Conservation (phyloP, 1,140 invertebrate species). For the Drosophila funebris region DNA sequence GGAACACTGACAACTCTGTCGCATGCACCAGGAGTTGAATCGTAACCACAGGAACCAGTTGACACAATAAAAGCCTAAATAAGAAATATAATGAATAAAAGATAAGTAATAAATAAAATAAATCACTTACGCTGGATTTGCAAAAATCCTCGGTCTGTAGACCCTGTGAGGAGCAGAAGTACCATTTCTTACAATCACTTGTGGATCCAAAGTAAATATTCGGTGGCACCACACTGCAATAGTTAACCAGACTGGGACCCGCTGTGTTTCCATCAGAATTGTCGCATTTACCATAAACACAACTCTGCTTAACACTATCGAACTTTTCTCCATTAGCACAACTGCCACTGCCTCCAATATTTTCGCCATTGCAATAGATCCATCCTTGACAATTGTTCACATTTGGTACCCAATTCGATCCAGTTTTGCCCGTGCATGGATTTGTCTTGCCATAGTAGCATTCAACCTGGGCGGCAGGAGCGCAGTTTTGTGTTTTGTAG, state of each 20-base stretch:
- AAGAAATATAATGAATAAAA: too few relatives aligned
- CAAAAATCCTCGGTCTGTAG: background rate
- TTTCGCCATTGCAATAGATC: slow-evolving; percentile 15
- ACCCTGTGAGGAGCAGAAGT: slow-evolving; percentile 18
- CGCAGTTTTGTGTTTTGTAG: slow-evolving; percentile 15
- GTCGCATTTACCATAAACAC: slow-evolving; percentile 11
- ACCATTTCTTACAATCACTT: slow-evolving; percentile 7
- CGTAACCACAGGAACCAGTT: background rate
- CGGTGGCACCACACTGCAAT: slow-evolving; percentile 47
- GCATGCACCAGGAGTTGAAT: background rate
- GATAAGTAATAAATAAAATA: background rate
- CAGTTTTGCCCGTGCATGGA: slow-evolving; percentile 24
- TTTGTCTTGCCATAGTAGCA: slow-evolving; percentile 50
- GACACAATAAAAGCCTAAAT: slow-evolving; percentile 21
- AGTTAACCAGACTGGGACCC: background rate
- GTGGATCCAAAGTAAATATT: slow-evolving; percentile 43
- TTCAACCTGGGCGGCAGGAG: slow-evolving; percentile 17
- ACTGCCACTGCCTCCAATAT: background rate
- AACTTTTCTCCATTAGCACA: slow-evolving; percentile 18
- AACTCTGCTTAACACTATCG: background rate
- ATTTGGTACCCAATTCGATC: slow-evolving; percentile 31
- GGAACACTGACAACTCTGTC: slow-evolving; percentile 3
- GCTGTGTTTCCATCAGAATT: background rate
- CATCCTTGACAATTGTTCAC: slow-evolving; percentile 33
- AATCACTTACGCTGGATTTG: slow-evolving; percentile 20